Conservation (phyloP, 2,888 invertebrate species). For the Mythimna pallens region DNA sequence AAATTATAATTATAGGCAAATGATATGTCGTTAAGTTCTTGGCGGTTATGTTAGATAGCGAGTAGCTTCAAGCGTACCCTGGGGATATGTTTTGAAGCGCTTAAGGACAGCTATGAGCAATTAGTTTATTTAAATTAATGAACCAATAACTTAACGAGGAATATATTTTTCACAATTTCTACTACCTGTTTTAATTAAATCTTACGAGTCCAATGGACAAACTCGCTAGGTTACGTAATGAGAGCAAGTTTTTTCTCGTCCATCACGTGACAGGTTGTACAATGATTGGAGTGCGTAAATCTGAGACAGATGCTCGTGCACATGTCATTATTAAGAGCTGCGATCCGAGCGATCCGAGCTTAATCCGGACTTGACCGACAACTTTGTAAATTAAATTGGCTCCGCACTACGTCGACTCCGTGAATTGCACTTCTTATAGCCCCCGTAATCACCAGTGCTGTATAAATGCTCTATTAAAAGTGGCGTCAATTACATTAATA, state of each 20-base stretch:
- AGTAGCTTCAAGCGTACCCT: conserved; percentile 17
- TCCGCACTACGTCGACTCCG: conserved; percentile 79
- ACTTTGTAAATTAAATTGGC: conserved; percentile 89
- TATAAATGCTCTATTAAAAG: conserved; percentile 87
- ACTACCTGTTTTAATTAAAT: conserved; percentile 18
- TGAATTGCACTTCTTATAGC: conserved; percentile 85
- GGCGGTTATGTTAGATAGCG: conserved; percentile 5
- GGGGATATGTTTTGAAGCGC: conserved; percentile 8
- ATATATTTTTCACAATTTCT: conserved; percentile 16
- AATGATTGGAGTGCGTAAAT: conserved; percentile 71
- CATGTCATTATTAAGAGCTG: conserved; percentile 79
- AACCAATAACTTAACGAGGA: conserved; percentile 15
- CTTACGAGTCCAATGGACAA: conserved; percentile 21
- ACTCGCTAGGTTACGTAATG: conserved; percentile 22
- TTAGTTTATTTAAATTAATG: conserved; percentile 11
- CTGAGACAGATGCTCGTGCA: conserved; percentile 75
- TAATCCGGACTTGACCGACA: conserved; percentile 85
- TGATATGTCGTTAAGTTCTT: conserved; percentile 14
- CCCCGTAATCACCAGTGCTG: conserved; percentile 81
- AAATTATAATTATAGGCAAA: conserved; percentile 7
- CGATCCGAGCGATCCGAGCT: conserved; percentile 68
- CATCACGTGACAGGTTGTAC: conserved; percentile 45
- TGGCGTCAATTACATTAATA: conserved; percentile 87
- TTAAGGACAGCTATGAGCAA: conserved; percentile 19
- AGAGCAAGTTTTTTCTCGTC: conserved; percentile 30